Conservation (phyloP, 2,797 vertebrate species). For the Sebastes aleutianus region DNA sequence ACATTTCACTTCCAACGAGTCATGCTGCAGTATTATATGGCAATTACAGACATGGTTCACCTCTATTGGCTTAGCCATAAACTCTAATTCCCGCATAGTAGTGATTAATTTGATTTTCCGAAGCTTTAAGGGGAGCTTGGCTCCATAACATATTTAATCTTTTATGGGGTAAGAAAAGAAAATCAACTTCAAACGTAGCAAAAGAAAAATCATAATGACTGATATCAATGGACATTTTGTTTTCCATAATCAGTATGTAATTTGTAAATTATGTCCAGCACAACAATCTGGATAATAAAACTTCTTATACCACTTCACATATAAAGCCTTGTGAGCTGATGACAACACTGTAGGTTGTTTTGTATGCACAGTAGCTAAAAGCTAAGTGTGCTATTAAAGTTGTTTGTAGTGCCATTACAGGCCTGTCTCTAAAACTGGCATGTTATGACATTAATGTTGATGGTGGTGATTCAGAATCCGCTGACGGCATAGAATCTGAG, state of each 20-base stretch:
- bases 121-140: conserved; percentile 52
- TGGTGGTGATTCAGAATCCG: conserved; percentile 70
- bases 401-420: conserved; percentile 60
- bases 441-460: conserved; percentile 75
- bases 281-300: not conserved
- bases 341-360: conserved; percentile 11
- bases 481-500: conserved; percentile 55
- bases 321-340: not conserved
- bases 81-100: conserved; percentile 67
- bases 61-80: conserved; percentile 71
- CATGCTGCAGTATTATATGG: conserved; percentile 75
- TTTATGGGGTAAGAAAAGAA: conserved; percentile 43
- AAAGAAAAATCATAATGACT: conserved; percentile 15
- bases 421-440: conserved; percentile 58
- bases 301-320: not conserved
- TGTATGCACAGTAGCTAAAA: conserved; percentile 45
- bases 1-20: conserved; percentile 71
- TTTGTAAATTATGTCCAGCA: conserved; percentile 4
- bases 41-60: conserved; percentile 78
- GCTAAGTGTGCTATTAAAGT: conserved; percentile 62
- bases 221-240: not conserved
- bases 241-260: not conserved
- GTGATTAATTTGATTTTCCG: conserved; percentile 76
- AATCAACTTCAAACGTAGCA: conserved; percentile 53
- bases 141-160: conserved; percentile 60